phyloP scores from a whole-genome alignment of 2,888 invertebrate species.

The Polietes domitor region DNA sequence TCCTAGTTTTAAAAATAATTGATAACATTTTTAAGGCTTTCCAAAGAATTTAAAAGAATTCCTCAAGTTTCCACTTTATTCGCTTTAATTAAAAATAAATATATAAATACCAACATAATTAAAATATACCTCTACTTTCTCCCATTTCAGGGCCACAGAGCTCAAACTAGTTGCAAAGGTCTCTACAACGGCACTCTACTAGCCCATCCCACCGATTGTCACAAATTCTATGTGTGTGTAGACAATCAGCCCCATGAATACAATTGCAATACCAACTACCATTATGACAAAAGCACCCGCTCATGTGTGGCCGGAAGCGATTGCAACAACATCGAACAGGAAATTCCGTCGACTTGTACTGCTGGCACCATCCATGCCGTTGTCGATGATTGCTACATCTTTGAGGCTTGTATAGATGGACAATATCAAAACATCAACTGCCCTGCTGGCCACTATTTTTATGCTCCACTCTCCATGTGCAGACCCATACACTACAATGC shows the following conservation, averaged over 20 bases:
- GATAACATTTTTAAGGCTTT: too few species aligned
- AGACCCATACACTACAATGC: conserved; percentile 56
- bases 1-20: too few species aligned
- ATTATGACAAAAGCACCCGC: conserved; percentile 65
- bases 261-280: conserved; percentile 66
- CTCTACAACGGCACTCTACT: conserved; percentile 63
- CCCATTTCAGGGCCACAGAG: conserved; percentile 23
- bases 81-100: too few species aligned
- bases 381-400: conserved; percentile 43
- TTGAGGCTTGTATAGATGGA: conserved; percentile 67
- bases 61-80: too few species aligned
- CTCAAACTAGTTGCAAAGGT: conserved; percentile 34
- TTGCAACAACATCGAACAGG: neutral
- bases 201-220: conserved; percentile 67
- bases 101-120: neutral
- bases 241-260: conserved; percentile 63
- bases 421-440: conserved; percentile 65
- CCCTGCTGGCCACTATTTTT: conserved; percentile 68
- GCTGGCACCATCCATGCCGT: conserved; percentile 23
- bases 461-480: conserved; percentile 64
- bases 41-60: too few species aligned
- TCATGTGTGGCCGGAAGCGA: conserved; percentile 43
- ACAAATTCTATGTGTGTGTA: conserved; percentile 71
- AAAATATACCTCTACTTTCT: neutral
- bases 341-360: neutral